These are phyloP conservation scores for Amphipyra tragopoginis DNA, from an alignment of 2,888 invertebrate genomes.

Conservation along the genomic window DNA sequence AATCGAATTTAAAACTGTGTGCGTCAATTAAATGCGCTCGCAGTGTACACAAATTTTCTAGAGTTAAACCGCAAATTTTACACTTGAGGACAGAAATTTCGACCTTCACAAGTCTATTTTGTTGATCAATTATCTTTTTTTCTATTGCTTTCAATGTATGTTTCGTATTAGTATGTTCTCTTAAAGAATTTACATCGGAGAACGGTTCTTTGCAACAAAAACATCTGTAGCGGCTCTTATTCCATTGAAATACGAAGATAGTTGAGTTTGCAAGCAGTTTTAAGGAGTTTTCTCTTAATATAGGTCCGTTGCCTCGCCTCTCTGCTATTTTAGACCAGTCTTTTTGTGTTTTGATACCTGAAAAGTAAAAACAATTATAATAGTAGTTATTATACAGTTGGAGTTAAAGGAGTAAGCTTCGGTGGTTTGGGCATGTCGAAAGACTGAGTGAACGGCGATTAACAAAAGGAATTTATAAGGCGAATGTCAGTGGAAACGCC, in stretches of 20 bases:
- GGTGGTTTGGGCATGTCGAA: too few species aligned
- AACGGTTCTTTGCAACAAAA: conserved; percentile 82
- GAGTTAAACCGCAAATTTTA: conserved; percentile 67
- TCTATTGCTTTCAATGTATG: conserved; percentile 76
- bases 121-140: conserved; percentile 78
- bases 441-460: too few species aligned
- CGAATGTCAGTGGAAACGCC: too few species aligned
- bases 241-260: conserved; percentile 81
- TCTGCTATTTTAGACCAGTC: conserved; percentile 70
- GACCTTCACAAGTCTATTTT: conserved; percentile 79
- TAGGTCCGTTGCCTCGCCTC: conserved; percentile 72
- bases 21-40: conserved; percentile 66
- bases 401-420: too few species aligned
- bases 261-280: conserved; percentile 88
- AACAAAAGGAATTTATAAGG: too few species aligned
- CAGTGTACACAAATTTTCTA: conserved; percentile 64
- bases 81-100: conserved; percentile 77
- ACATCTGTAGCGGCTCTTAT: conserved; percentile 80
- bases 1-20: conserved; percentile 68
- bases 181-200: conserved; percentile 69
- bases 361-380: conserved; percentile 10
- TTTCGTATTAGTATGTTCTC: conserved; percentile 66
- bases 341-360: conserved; percentile 49
- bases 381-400: too few species aligned
- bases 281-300: conserved; percentile 76